Conservation (phyloP, 2,888 invertebrate species). For the Eustalomyia histrio region DNA sequence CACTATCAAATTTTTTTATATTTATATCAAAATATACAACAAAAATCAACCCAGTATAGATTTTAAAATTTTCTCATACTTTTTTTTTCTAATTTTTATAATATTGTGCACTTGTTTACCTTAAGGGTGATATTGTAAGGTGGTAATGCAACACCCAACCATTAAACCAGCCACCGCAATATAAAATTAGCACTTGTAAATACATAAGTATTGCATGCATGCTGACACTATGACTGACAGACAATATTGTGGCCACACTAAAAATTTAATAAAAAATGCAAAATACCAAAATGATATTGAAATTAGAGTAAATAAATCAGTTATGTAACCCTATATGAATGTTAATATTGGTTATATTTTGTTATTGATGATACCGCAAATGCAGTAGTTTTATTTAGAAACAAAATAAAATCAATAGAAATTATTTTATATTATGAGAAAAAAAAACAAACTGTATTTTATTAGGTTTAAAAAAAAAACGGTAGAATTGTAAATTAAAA, state of each 20-base stretch:
- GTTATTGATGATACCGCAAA: conserved; percentile 6
- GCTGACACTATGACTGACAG: neutral
- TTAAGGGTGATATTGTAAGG: neutral
- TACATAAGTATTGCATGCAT: neutral
- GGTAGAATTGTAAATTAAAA: neutral
- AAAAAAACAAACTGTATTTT: neutral
- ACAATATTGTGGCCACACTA: neutral
- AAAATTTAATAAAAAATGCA: neutral
- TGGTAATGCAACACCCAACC: conserved; percentile 5
- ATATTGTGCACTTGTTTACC: neutral
- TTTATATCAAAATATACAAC: too few relatives aligned
- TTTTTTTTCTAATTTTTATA: neutral
- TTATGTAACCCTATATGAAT: conserved; percentile 9
- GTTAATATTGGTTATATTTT: neutral
- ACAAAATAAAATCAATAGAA: neutral
- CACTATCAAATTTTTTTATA: too few relatives aligned
- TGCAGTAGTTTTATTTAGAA: neutral
- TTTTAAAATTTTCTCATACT: neutral
- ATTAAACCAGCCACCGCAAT: neutral
- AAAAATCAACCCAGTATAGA: too few relatives aligned
- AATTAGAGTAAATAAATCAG: conserved; percentile 12
- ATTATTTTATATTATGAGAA: neutral
- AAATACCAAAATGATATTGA: neutral
- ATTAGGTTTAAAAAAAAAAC: neutral
- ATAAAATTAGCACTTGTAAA: neutral